phyloP scores from a whole-genome alignment of 2,888 invertebrate genomes.

The Quadroppia sp. region DNA sequence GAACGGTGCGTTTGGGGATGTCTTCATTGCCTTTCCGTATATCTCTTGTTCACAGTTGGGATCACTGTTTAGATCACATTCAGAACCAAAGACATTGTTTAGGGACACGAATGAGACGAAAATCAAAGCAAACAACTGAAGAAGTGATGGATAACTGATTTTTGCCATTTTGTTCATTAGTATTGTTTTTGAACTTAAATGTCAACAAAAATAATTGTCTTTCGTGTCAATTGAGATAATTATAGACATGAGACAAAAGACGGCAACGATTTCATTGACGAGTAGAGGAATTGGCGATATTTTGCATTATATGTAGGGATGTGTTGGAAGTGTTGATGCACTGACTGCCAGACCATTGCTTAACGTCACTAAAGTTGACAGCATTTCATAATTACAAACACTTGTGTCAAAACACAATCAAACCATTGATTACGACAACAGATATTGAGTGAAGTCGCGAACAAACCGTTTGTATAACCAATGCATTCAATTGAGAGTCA shows the following conservation, averaged over 20 bases:
- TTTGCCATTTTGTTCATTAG: neutral
- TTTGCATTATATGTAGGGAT: no score
- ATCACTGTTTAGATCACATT: neutral
- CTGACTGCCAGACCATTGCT: neutral
- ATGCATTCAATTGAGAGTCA: no score
- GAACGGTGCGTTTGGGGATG: neutral
- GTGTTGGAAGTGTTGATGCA: no score
- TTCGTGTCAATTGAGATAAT: no score
- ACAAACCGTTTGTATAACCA: no score
- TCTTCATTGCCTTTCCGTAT: neutral
- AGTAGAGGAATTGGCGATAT: no score
- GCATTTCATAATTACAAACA: neutral
- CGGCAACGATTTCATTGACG: neutral
- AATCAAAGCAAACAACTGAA: neutral
- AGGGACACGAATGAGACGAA: neutral
- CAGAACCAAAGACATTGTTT: neutral
- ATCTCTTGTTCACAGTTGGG: neutral
- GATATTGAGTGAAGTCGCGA: no score
- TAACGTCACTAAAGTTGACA: neutral
- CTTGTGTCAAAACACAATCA: neutral
- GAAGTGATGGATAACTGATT: neutral
- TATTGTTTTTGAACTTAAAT: no score
- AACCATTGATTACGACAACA: no score
- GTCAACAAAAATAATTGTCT: no score
- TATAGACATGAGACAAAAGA: neutral